Evolutionary conservation across 2,888 invertebrate genomes (phyloP).

Genomic region (Catocala sponsa): DNA sequence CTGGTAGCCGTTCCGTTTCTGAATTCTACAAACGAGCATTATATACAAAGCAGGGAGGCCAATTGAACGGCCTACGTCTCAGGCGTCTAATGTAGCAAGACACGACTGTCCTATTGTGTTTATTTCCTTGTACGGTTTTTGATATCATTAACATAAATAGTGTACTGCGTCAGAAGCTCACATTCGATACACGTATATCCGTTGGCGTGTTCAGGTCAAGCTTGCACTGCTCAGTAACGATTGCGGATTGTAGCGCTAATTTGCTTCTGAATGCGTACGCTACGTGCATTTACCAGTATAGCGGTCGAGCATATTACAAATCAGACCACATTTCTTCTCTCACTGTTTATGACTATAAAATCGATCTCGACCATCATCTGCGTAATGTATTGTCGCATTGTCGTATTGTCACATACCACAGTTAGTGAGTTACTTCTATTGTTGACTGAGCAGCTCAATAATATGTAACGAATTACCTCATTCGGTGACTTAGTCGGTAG

Average conservation of each 20-base stretch:
- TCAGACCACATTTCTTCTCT: constrained; percentile 41
- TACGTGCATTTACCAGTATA: constrained; percentile 51
- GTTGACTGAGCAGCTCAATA: constrained; percentile 43
- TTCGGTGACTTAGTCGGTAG: constrained; percentile 30
- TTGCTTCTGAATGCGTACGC: constrained; percentile 62
- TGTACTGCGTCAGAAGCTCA: constrained; percentile 74
- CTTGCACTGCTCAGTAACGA: constrained; percentile 56
- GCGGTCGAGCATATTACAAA: constrained; percentile 51
- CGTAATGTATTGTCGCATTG: constrained; percentile 25
- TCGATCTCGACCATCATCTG: constrained; percentile 31
- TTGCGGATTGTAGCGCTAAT: constrained; percentile 63
- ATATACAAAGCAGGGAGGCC: constrained; percentile 83
- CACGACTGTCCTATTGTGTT: constrained; percentile 86
- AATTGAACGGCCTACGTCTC: constrained; percentile 78
- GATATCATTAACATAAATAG: constrained; percentile 85
- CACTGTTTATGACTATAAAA: constrained; percentile 13
- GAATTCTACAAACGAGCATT: constrained; percentile 84
- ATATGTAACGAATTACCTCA: constrained; percentile 36
- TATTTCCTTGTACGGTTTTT: constrained; percentile 84
- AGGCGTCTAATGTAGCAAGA: constrained; percentile 82
- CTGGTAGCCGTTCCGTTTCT: constrained; percentile 78
- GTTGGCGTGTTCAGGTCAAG: constrained; percentile 68
- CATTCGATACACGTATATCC: constrained; percentile 76
- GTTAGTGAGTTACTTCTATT: constrained; percentile 36
- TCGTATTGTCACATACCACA: constrained; percentile 40